Evolutionary conservation across 1,140 invertebrate species (phyloP), one percentile per base, ranked within the genome.

Genomic region (Hylyphantes graminicola): DNA sequence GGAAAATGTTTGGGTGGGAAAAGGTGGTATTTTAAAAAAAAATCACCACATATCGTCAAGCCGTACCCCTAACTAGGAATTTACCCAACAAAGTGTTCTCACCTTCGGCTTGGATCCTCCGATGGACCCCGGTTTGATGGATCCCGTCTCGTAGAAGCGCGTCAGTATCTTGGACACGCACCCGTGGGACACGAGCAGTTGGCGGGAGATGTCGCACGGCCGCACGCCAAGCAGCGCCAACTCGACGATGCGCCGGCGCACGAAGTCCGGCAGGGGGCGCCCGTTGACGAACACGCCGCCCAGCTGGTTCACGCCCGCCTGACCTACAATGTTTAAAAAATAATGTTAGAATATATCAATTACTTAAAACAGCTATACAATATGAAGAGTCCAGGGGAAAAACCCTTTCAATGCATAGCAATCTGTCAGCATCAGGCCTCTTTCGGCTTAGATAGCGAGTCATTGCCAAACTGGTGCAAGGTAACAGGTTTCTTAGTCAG

Each of bases 141-240:
- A 96, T 0, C 96, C 96, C 9, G 96, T 97, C 90, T 97, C 96
- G 88, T 97, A 98, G 91, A 98, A 99, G 84, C 97, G 92, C 5
- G 97, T 98, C 12, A 99, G 92, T 86, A 99, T 99, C 92, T 99
- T 99, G 12, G 96, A 97, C n/a, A 97, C 96, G 88, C 95, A 95
- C 86, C 97, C 97, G 89, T 99, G 97, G 0, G 96, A 98, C 9
- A 99, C 98, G 12, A 97, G 92, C 50, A 99, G 91, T 89, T 98
- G 96, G 65, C 97, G 90, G 7, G 96, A 97, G 89, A 98, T 99
- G 90, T 98, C 97, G 90, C 97, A 98, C 11, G 97, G 97, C 77
- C 97, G 91, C 0, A 98, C 96, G 12, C 92, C 92, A 88, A 97
- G 92, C 79, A 97, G 91, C 17, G 97, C 96, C 87, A 98, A 91